Base-by-base conservation (phyloP, 2,888 invertebrate genomes). In the Xylocampa areola region DNA sequence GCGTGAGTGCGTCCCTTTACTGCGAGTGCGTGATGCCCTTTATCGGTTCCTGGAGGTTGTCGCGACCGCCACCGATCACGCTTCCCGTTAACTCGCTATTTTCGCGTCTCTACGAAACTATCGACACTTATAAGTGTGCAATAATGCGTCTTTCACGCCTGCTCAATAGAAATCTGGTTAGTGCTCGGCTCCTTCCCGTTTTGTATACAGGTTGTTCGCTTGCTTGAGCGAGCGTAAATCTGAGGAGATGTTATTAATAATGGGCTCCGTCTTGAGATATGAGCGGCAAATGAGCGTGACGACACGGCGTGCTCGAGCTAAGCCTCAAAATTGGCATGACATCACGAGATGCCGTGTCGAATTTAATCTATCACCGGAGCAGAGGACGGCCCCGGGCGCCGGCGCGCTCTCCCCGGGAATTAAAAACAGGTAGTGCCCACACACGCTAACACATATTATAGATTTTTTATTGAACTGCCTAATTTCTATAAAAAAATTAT, bases 291-390 rank as follows among this genome's bases (percentile, higher is more conserved):
- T 84, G 81, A 88, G 88, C 91, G 89, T 91, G 91, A 90, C 90
- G 90, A 82, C 82, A 79, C 80, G 83, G 73, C 81, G 65, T 72
- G 79, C 74, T 79, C 80, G 84, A 81, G 77, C 81, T 82, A 81
- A 83, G 79, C 70, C 80, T 84, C 84, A 78, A 86, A 92, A 92
- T 93, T 89, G 91, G 92, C 94, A 89, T 92, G 91, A 92, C 92
- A 92, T 89, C 90, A 89, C 85, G 92, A 92, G 91, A 89, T 91
- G 84, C 88, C 92, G 92, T 91, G 90, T 88, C 94, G 86, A 91
- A 94, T 93, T 91, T 91, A 93, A 94, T 94, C 94, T 93, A 94
- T 93, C 92, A 93, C 93, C 90, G 85, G 63, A 68, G 68, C 77
- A 70, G n/a, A n/a, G n/a, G n/a, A 57, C 60, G 61, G 88, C 90